phyloP scores from a whole-genome alignment of 2,888 invertebrate genomes.

The Agonum fuliginosum region DNA sequence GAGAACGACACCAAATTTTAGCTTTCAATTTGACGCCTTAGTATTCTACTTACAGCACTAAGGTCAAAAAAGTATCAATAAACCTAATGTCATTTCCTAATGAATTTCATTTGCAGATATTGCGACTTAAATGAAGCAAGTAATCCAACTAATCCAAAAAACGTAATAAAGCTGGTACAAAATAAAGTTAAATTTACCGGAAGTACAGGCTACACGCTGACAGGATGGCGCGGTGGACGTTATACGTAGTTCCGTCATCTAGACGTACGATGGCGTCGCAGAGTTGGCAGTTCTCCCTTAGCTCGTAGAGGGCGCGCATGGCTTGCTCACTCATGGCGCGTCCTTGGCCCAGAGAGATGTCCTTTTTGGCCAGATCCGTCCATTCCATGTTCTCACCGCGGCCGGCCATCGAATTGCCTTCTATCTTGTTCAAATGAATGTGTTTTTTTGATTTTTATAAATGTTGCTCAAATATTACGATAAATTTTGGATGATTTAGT shows the following conservation, averaged over 20 bases:
- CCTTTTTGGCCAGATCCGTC: conserved; percentile 66
- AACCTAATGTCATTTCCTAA: not conserved
- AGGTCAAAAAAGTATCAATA: too few species aligned
- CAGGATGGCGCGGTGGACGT: conserved; percentile 90
- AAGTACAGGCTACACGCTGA: conserved; percentile 94
- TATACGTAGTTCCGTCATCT: conserved; percentile 87
- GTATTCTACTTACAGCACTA: too few species aligned
- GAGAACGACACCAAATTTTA: too few species aligned
- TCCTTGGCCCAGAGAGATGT: conserved; percentile 73
- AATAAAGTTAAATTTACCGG: conserved; percentile 75
- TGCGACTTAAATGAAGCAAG: not conserved
- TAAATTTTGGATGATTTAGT: conserved; percentile 31
- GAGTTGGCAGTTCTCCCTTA: conserved; percentile 87
- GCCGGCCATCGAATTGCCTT: too few species aligned
- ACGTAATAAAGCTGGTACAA: not conserved
- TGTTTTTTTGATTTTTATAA: conserved; percentile 1
- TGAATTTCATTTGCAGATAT: not conserved
- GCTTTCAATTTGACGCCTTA: too few species aligned
- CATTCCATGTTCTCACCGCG: conserved; percentile 66
- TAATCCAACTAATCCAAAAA: not conserved
- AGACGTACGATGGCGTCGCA: conserved; percentile 91
- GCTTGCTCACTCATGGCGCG: conserved; percentile 89
- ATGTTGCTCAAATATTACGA: conserved; percentile 20
- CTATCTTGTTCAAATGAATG: conserved; percentile 8
- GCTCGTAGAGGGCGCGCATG: conserved; percentile 88